phyloP scores from a whole-genome alignment of 92 coral and sea anemone genomes.

The Nematostella vectensis region DNA sequence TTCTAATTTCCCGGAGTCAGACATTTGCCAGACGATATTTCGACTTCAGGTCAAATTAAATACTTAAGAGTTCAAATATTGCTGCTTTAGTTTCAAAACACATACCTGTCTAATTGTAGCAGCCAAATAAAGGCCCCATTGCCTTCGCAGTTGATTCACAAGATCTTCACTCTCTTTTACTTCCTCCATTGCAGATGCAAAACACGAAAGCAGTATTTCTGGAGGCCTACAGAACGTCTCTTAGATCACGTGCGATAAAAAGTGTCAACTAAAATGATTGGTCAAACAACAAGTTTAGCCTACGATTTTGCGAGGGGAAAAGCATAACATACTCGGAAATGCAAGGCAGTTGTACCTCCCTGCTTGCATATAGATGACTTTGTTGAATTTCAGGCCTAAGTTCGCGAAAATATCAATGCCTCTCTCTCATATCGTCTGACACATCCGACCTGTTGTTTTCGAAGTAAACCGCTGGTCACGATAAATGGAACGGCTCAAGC shows the following conservation, averaged over 20 bases:
- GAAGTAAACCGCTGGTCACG: neutral
- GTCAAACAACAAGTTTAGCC: neutral
- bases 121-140: neutral
- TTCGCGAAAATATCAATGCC: neutral
- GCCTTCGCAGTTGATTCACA: neutral
- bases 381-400: too few species aligned
- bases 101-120: neutral
- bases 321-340: too few species aligned
- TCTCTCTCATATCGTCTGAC: neutral
- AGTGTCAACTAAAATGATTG: neutral
- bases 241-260: neutral
- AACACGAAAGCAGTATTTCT: neutral
- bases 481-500: too few species aligned
- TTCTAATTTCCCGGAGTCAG: too few species aligned
- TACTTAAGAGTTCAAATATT: too few species aligned
- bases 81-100: neutral
- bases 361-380: too few species aligned
- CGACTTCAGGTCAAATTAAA: too few species aligned
- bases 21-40: too few species aligned
- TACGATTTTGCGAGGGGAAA: too few species aligned
- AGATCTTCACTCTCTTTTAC: neutral
- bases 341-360: too few species aligned
- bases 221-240: neutral
- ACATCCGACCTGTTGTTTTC: neutral
- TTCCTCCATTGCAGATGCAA: neutral